Conservation (phyloP, 2,888 invertebrate genomes). For the Micropterix aruncella region DNA sequence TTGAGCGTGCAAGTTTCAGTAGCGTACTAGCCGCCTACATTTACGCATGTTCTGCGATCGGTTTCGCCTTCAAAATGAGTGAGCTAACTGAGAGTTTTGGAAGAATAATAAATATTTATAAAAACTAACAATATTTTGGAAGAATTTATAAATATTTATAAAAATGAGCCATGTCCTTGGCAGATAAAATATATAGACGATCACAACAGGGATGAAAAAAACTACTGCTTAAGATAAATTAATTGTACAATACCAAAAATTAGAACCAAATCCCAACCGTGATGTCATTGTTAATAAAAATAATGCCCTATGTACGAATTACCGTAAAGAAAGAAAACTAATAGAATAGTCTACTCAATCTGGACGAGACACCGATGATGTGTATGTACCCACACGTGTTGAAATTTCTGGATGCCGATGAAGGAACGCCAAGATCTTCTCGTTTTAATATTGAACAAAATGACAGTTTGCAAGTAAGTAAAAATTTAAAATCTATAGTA, state of each 20-base stretch:
- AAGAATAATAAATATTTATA: too few relatives aligned
- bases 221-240: background rate
- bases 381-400: background rate
- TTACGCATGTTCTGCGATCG: background rate
- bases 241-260: background rate
- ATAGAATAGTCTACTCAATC: background rate
- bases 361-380: background rate
- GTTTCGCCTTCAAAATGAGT: background rate
- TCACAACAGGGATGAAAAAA: too few relatives aligned
- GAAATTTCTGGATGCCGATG: background rate
- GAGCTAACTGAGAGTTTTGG: background rate
- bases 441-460: background rate
- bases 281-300: background rate
- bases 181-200: too few relatives aligned
- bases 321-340: background rate
- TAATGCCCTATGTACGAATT: background rate
- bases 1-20: background rate
- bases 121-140: background rate
- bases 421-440: background rate
- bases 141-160: background rate
- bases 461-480: background rate
- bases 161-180: too few relatives aligned
- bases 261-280: background rate
- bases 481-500: too few relatives aligned
- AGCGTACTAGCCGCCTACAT: background rate